Evolutionary conservation across 2,797 vertebrate species (phyloP), one percentile per base, ranked within the genome.

Genomic region (Muscicapa striata): DNA sequence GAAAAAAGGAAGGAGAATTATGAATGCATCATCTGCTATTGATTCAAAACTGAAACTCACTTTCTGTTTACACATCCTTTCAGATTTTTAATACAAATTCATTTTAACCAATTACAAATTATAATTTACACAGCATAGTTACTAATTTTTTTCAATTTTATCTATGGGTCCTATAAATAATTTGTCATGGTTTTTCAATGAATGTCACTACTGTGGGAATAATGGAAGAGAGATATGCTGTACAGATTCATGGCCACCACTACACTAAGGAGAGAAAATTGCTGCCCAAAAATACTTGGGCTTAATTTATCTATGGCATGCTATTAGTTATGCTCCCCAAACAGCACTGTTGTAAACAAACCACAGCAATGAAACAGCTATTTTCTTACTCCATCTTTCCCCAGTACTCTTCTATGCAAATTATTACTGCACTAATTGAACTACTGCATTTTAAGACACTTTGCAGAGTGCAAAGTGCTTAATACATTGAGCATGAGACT

Each of bases 71-170:
- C 46, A 74, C n/a, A 80, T 85, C 32, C 61, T 92, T 92, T 94
- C 81, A 74, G 72, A 61, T 87, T 91, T 90, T 93, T 95, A 87
- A 90, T 92, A 76, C 40, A 67, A 40, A 69, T 87, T 92, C 29
- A 59, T 84, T 95, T 96, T 90, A 85, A 87, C 68, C 84, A 93
- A 78, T 94, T 96, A 83, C 66, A 91, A 89, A 94, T 92, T 95
- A 72, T 91, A 87, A 96, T 89, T 93, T 89, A 81, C 87, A 86
- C 29, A 64, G 5, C 54, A 52, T n/a, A 89, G 51, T 83, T 89
- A 77, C 75, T 80, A 24, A 61, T 73, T 92, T 87, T 66, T 94
- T 94, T 91, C 62, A 55, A 26, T 86, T 94, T 94, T 84, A 69
- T 93, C 48, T 79, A 61, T 73, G 43, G 26, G 30, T 66, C 21